Percentiles rank a stretch among this genome's conserved stretches.
Evolutionary conservation across 2,888 invertebrate genomes (phyloP).

Genomic region (Apamea epomidion): DNA sequence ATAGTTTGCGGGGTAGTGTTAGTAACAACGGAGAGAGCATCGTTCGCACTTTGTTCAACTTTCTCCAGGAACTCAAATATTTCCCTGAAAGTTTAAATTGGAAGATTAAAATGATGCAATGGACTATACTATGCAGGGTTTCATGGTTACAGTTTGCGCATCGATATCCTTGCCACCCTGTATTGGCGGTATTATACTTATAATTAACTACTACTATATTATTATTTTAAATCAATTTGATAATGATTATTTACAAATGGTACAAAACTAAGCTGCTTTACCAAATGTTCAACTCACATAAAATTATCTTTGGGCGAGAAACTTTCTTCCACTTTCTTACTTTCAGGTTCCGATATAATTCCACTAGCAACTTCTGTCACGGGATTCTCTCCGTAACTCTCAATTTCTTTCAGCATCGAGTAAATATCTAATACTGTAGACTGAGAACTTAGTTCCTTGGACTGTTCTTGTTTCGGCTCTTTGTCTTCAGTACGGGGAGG

Average conservation of each 20-base stretch:
- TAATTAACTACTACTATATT: background rate
- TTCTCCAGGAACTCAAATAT: constrained; percentile 92
- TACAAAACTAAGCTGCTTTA: constrained; percentile 2
- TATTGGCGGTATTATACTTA: background rate
- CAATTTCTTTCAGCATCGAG: constrained; percentile 89
- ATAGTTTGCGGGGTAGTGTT: constrained; percentile 82
- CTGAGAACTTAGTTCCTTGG: constrained; percentile 78
- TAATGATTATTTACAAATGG: background rate
- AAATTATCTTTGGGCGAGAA: constrained; percentile 84
- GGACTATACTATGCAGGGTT: background rate
- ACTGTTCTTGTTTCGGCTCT: constrained; percentile 63
- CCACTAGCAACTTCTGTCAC: constrained; percentile 74
- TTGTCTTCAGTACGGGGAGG: constrained; percentile 54
- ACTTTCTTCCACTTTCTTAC: constrained; percentile 73
- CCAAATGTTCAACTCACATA: constrained; percentile 77
- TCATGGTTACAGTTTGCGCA: no score
- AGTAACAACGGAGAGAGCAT: constrained; percentile 86
- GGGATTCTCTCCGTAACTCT: constrained; percentile 86
- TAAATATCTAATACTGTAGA: constrained; percentile 88
- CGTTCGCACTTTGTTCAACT: constrained; percentile 90
- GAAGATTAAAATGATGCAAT: background rate
- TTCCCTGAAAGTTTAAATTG: constrained; percentile 86
- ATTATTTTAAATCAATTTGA: background rate
- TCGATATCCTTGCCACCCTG: no score
- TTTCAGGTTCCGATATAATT: constrained; percentile 69